Evolutionary conservation across 2,113 vertebrate species (phyloP).

Genomic region (Trogon melanurus): DNA sequence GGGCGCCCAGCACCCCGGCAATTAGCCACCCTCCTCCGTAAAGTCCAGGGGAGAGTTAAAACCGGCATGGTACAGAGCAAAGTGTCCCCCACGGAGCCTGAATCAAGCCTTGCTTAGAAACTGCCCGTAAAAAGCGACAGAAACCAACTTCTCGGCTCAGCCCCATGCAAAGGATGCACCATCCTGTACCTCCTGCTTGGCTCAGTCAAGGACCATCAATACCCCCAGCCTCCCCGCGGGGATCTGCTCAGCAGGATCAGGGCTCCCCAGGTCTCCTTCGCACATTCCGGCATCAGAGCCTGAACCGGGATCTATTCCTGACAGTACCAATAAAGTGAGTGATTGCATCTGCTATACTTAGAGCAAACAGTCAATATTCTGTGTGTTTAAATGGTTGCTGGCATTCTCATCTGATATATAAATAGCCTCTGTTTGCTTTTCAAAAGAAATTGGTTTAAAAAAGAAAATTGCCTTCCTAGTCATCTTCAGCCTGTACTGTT

Average conservation of each 20-base stretch:
- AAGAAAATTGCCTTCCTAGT: conserved; percentile 17
- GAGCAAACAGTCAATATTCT: conserved; percentile 49
- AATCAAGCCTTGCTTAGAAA: not conserved
- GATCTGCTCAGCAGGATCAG: not conserved
- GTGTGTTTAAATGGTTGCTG: not conserved
- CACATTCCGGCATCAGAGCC: not conserved
- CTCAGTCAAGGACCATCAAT: conserved; percentile 22
- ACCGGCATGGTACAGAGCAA: not conserved
- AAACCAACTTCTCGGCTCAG: conserved; percentile 3
- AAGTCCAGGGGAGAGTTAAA: conserved; percentile 28
- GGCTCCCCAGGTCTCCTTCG: not conserved
- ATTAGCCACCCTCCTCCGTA: not conserved
- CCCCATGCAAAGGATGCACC: not conserved
- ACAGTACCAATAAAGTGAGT: conserved; percentile 37
- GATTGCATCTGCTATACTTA: conserved; percentile 68
- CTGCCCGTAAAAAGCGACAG: not conserved
- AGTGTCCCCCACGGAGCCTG: not conserved
- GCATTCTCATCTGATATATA: conserved; percentile 4
- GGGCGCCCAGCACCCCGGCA: conserved; percentile 12
- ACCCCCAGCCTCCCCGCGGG: not conserved
- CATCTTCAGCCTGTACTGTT: not conserved
- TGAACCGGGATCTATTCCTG: not conserved
- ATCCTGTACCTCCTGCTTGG: conserved; percentile 23
- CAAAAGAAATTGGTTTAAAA: conserved; percentile 12
- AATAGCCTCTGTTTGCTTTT: conserved; percentile 49